Conservation (phyloP, 2,113 vertebrate species). For the Cyrtonyx montezumae region DNA sequence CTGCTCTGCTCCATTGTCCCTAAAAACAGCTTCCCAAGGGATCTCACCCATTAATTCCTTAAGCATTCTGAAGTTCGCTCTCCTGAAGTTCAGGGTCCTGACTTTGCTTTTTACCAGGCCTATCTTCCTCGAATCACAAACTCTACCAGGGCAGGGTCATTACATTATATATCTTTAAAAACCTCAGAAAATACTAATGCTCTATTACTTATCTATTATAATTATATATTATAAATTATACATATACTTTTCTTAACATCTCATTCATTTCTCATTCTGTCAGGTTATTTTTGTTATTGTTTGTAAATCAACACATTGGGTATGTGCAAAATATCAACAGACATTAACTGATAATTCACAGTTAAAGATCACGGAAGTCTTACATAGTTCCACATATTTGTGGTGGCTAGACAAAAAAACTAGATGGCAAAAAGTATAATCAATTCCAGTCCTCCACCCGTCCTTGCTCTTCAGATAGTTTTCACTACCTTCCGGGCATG, state of each 20-base stretch:
- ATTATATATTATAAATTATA: background rate
- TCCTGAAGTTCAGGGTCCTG: too few species aligned
- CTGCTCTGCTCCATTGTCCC: too few species aligned
- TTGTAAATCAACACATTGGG: background rate
- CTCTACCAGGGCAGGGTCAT: too few species aligned
- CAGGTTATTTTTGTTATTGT: background rate
- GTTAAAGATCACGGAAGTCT: background rate
- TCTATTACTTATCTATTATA: background rate
- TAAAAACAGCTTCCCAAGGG: too few species aligned
- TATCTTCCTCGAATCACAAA: too few species aligned
- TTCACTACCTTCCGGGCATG: background rate
- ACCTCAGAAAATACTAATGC: background rate
- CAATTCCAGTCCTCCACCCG: background rate
- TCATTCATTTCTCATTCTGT: background rate
- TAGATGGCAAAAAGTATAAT: background rate
- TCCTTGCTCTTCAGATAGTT: background rate
- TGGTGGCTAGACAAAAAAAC: background rate
- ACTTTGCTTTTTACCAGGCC: too few species aligned
- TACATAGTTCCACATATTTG: background rate
- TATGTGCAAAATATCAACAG: background rate
- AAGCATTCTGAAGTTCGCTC: too few species aligned
- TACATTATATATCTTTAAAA: background rate
- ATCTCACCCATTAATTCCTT: too few species aligned
- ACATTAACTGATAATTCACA: background rate
- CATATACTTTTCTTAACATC: background rate